A percentile compares a stretch with the other conserved stretches of the same genome.
phyloP scores from a whole-genome alignment of 2,797 vertebrate species.

The Leuciscus waleckii region DNA sequence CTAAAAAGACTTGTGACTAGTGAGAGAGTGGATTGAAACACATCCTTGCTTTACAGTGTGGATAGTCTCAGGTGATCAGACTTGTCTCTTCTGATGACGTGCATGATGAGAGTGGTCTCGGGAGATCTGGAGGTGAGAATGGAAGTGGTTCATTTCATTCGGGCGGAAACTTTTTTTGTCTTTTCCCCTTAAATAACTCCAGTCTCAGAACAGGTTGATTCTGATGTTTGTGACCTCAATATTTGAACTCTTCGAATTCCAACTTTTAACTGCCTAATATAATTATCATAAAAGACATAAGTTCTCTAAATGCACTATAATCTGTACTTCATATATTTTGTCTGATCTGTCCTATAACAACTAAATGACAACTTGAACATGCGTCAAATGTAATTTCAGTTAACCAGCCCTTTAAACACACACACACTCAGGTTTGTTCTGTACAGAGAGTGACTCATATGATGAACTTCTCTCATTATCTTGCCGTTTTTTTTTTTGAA shows the following conservation, averaged over 20 bases:
- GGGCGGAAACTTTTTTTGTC: conserved; percentile 20
- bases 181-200: conserved; percentile 2
- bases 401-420: conserved; percentile 42
- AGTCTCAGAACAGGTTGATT: neutral
- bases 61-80: conserved; percentile 24
- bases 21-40: neutral
- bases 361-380: conserved; percentile 21
- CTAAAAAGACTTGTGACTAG: neutral
- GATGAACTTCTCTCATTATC: conserved; percentile 63
- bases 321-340: conserved; percentile 4
- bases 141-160: conserved; percentile 33
- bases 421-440: conserved; percentile 31
- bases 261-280: neutral
- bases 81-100: conserved; percentile 25
- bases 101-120: conserved; percentile 18
- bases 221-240: neutral
- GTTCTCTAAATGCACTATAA: neutral
- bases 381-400: conserved; percentile 29
- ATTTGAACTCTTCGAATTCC: neutral
- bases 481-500: conserved; percentile 56
- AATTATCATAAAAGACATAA: neutral
- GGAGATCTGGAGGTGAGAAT: conserved; percentile 58
- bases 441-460: conserved; percentile 55
- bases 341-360: neutral
- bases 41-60: neutral